Evolutionary conservation across 1,140 invertebrate species (phyloP), one percentile per base, ranked within the genome.

Genomic region (Thaumatotibia leucotreta): DNA sequence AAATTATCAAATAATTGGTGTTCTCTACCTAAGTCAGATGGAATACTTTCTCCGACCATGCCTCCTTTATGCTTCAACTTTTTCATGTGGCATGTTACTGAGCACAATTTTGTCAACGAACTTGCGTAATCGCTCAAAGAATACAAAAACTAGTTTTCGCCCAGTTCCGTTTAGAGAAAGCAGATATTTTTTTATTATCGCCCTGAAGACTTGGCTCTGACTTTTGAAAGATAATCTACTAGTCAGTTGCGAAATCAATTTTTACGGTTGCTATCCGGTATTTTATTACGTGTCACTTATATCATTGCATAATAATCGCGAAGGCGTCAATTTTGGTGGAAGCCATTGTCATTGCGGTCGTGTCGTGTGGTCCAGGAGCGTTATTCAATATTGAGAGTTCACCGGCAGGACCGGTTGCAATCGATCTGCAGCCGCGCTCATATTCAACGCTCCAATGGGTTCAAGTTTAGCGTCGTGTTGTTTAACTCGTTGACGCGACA

Each of bases 401-500:
- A 75, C 64, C 74, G 73, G 74, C 70, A n/a, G 76, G 75, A 82
- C 79, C 80, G 82, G 78, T 83, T 73, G 78, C 82, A 88, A 85
- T 85, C 74, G 76, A 88, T 86, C 82, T 82, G 70, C 73, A 65
- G 70, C 72, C 73, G 67, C 50, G 66, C 67, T 72, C 67, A 71
- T 75, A 79, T 73, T 75, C 75, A 80, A 82, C 76, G 85, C 80
- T 86, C 76, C 75, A 79, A 70, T 83, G 80, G 75, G 69, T 77
- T 76, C 79, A 74, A 83, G 80, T 82, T 79, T 67, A 82, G 70
- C 79, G 73, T 77, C 73, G 79, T 77, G 77, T 76, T 86, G 82
- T 82, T 89, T 82, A 87, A 80, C 75, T 84, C 79, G 76, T 75
- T 84, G 80, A 79, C 79, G 80, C 80, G 79, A 75, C 79, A 84